A percentile compares a stretch with the other conserved stretches of the same genome.
These are phyloP conservation scores for Oophaga pumilio DNA, from an alignment of 2,113 vertebrate species.

Conservation along the genomic window DNA sequence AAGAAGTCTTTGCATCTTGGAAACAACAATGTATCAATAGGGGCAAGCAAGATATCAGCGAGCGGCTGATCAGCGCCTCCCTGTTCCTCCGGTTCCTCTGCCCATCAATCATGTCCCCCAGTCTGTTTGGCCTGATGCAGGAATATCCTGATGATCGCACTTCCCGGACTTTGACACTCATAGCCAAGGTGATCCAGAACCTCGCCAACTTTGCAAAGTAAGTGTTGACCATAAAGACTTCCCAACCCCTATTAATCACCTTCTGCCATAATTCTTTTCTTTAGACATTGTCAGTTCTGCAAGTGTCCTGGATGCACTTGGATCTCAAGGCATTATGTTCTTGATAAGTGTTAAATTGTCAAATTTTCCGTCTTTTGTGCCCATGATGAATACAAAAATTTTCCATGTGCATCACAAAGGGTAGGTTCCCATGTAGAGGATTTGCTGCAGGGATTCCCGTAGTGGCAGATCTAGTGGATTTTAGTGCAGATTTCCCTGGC, in stretches of 20 bases:
- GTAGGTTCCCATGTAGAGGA: no score
- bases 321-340: no score
- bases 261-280: neutral
- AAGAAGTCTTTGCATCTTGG: conserved; percentile 94
- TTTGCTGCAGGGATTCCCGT: no score
- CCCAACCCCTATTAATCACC: neutral
- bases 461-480: no score
- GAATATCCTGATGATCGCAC: conserved; percentile 94
- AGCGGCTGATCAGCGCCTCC: conserved; percentile 92
- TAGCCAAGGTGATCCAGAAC: conserved; percentile 98
- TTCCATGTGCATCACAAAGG: no score
- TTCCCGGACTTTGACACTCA: conserved; percentile 89
- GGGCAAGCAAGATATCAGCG: conserved; percentile 89
- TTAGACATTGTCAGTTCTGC: no score
- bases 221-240: conserved; percentile 59
- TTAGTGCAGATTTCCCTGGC: no score
- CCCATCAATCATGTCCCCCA: conserved; percentile 96
- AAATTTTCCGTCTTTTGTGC: no score
- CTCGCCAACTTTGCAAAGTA: conserved; percentile 97
- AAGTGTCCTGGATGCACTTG: no score
- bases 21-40: conserved; percentile 87
- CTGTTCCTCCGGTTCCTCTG: conserved; percentile 96
- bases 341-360: no score
- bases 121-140: conserved; percentile 93
- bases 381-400: no score